A percentile compares a stretch with the other conserved stretches of the same genome.
These are phyloP conservation scores for Drosophila lacteicornis DNA, from an alignment of 1,140 invertebrate species.

Conservation along the genomic window DNA sequence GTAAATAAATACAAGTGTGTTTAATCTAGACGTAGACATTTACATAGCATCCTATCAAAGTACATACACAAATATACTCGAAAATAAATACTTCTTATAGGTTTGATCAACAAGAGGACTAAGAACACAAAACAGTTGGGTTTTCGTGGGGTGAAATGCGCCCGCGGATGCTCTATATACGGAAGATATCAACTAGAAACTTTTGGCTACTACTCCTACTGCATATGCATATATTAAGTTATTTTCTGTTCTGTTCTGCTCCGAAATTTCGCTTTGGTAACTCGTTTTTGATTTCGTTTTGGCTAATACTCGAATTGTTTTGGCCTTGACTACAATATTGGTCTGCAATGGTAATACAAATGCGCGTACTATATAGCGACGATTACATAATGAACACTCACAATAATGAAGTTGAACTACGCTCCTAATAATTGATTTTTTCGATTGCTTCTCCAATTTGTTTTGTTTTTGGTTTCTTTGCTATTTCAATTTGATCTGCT, in stretches of 20 bases:
- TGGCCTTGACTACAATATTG: conserved; percentile 57
- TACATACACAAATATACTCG: conserved; percentile 37
- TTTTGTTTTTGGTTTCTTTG: conserved; percentile 51
- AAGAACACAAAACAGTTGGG: conserved; percentile 42
- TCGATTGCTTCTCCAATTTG: conserved; percentile 73
- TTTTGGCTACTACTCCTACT: conserved; percentile 73
- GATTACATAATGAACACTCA: conserved; percentile 45
- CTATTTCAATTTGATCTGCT: conserved; percentile 40
- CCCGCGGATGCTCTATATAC: conserved; percentile 22
- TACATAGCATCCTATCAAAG: conserved; percentile 41
- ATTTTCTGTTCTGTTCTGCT: conserved; percentile 31
- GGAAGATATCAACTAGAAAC: conserved; percentile 62
- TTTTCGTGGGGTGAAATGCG: conserved; percentile 27
- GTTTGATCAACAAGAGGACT: conserved; percentile 56
- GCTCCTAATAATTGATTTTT: conserved; percentile 79
- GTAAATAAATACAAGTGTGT: conserved; percentile 33
- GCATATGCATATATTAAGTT: conserved; percentile 40
- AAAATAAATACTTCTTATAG: conserved; percentile 70
- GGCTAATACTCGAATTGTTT: conserved; percentile 72
- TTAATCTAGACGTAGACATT: conserved; percentile 41
- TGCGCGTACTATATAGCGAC: conserved; percentile 43
- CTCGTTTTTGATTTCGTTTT: conserved; percentile 43
- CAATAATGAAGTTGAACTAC: conserved; percentile 62
- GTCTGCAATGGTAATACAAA: conserved; percentile 52
- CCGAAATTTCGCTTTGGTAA: conserved; percentile 69